These are phyloP conservation scores for Odontomachus brunneus DNA, from an alignment of 1,140 invertebrate genomes.

Conservation along the genomic window DNA sequence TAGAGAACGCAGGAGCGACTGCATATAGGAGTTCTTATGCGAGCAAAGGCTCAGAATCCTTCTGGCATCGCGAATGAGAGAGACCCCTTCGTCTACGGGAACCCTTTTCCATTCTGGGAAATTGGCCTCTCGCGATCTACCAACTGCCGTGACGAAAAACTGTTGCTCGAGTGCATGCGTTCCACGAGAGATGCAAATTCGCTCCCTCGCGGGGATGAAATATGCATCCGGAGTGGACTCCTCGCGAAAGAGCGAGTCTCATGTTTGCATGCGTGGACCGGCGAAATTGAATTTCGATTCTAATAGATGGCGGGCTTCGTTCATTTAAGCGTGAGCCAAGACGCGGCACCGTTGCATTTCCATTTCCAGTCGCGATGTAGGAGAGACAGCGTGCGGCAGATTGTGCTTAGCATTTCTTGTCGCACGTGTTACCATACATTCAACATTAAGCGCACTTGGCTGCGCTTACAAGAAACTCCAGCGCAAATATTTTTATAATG, in stretches of 20 bases:
- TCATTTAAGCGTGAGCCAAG: slow-evolving; percentile 33
- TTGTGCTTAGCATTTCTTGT: neutral
- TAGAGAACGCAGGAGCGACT: slow-evolving; percentile 8
- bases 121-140: slow-evolving; percentile 32
- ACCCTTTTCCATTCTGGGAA: neutral
- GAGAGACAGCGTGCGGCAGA: neutral
- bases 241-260: neutral
- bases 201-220: slow-evolving; percentile 7
- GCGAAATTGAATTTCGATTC: neutral
- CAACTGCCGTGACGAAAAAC: neutral
- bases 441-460: neutral
- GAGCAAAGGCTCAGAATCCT: slow-evolving; percentile 25
- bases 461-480: neutral
- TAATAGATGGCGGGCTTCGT: neutral
- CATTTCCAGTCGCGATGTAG: neutral
- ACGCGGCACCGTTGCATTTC: slow-evolving; percentile 7
- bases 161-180: slow-evolving; percentile 18
- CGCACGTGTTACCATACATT: neutral
- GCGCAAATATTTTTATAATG: slow-evolving; percentile 6
- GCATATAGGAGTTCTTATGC: slow-evolving; percentile 17
- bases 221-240: slow-evolving; percentile 19
- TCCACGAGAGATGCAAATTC: slow-evolving; percentile 31
- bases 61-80: slow-evolving; percentile 5
- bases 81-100: too few relatives aligned
- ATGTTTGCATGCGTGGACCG: neutral